phyloP scores from a whole-genome alignment of 2,113 vertebrate genomes.

The Chloroceryle aenea region DNA sequence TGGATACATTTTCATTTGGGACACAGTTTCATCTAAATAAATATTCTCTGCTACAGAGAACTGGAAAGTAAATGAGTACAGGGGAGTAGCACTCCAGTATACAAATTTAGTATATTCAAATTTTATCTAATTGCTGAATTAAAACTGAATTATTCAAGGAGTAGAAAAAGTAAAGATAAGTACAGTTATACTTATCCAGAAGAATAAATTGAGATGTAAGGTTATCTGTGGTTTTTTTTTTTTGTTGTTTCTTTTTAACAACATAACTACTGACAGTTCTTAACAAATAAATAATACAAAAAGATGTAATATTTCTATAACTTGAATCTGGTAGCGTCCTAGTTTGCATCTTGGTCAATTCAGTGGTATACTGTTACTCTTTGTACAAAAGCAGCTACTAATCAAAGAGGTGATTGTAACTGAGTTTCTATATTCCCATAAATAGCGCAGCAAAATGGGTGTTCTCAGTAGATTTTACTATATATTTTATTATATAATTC shows the following conservation, averaged over 20 bases:
- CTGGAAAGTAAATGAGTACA: neutral
- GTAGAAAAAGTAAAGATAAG: neutral
- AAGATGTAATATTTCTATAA: neutral
- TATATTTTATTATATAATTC: neutral
- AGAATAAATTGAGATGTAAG: neutral
- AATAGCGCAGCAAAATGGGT: neutral
- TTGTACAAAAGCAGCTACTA: neutral
- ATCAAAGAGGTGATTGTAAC: neutral
- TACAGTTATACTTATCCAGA: neutral
- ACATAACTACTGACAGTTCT: neutral
- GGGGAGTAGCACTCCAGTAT: neutral
- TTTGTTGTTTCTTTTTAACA: neutral
- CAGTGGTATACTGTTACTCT: neutral
- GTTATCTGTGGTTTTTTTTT: no score
- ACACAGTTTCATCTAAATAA: neutral
- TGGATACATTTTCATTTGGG: neutral
- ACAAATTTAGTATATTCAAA: neutral
- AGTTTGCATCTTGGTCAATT: neutral
- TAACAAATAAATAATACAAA: neutral
- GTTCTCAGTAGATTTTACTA: neutral
- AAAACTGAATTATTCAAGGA: neutral
- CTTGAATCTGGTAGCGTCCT: neutral
- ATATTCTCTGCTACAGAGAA: neutral
- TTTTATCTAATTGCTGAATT: neutral
- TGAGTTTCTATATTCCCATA: neutral